Conservation (phyloP, 2,888 invertebrate species). For the Carcina quercana region DNA sequence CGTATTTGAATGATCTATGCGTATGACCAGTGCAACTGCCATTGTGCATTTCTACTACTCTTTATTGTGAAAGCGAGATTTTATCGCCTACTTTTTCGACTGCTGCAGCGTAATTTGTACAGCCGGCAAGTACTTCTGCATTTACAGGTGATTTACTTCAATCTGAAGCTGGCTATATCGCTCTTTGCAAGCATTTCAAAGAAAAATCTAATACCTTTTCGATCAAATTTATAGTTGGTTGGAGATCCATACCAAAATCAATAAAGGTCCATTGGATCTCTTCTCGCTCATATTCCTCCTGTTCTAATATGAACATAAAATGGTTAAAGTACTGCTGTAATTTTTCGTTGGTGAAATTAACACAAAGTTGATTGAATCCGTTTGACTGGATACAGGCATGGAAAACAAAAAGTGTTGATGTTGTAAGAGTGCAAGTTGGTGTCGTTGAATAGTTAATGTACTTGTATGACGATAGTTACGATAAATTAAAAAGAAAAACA, state of each 20-base stretch:
- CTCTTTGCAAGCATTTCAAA: too few species aligned
- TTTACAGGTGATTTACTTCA: constrained; percentile 42
- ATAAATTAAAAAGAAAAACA: constrained; percentile 27
- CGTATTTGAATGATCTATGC: too few species aligned
- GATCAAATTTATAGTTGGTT: constrained; percentile 91
- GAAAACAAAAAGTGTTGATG: constrained; percentile 36
- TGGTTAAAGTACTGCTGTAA: constrained; percentile 98
- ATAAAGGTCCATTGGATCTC: constrained; percentile 94
- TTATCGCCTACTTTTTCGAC: not conserved
- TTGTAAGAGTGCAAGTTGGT: not conserved
- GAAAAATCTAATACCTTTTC: constrained; percentile 86
- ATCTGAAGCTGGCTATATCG: too few species aligned
- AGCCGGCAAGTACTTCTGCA: constrained; percentile 39
- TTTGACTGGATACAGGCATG: constrained; percentile 79
- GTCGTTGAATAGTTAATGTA: constrained; percentile 8
- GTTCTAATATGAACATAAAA: constrained; percentile 96
- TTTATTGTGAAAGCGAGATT: not conserved
- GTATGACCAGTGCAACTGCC: too few species aligned
- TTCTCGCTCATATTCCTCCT: constrained; percentile 95
- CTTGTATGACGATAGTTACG: constrained; percentile 23
- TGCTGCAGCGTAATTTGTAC: constrained; percentile 22
- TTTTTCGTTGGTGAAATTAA: constrained; percentile 97
- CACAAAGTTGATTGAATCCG: constrained; percentile 96
- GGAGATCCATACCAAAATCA: constrained; percentile 96
- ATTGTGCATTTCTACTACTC: too few species aligned